Conservation (phyloP, 2,888 invertebrate genomes). For the Drosophila colorata region DNA sequence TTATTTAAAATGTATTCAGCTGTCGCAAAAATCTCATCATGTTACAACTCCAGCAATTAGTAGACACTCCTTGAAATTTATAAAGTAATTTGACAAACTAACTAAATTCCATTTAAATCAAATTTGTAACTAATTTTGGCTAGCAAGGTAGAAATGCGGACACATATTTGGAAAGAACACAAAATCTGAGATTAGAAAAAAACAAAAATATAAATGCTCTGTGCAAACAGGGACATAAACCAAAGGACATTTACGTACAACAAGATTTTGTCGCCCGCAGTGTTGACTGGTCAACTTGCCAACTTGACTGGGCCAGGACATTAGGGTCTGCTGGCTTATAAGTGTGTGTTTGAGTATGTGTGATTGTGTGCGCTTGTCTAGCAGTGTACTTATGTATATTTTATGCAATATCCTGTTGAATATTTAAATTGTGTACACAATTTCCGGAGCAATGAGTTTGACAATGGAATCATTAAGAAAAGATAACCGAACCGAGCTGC, state of each 20-base stretch:
- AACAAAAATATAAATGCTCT: conserved; percentile 26
- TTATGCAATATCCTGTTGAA: conserved; percentile 78
- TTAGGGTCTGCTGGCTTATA: conserved; percentile 12
- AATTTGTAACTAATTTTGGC: conserved; percentile 54
- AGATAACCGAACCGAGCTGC: conserved; percentile 59
- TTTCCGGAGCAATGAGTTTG: conserved; percentile 76
- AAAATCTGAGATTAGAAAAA: conserved; percentile 50
- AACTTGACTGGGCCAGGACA: conserved; percentile 36
- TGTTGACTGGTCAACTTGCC: conserved; percentile 48
- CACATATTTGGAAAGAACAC: conserved; percentile 30
- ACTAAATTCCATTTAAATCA: conserved; percentile 54
- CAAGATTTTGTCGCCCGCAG: conserved; percentile 69
- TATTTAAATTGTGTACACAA: conserved; percentile 79
- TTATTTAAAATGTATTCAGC: neutral
- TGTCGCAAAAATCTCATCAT: neutral
- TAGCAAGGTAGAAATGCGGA: conserved; percentile 33
- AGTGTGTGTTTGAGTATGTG: neutral
- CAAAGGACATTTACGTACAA: conserved; percentile 60
- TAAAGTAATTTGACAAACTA: conserved; percentile 50
- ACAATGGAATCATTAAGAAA: conserved; percentile 78
- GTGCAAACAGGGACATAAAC: conserved; percentile 41
- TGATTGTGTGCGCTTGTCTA: conserved; percentile 23
- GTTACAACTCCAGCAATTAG: conserved; percentile 6
- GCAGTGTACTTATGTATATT: conserved; percentile 59
- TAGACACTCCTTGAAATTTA: conserved; percentile 11